These are phyloP conservation scores for Rhea americana DNA, from an alignment of 2,113 vertebrate genomes.

Conservation along the genomic window DNA sequence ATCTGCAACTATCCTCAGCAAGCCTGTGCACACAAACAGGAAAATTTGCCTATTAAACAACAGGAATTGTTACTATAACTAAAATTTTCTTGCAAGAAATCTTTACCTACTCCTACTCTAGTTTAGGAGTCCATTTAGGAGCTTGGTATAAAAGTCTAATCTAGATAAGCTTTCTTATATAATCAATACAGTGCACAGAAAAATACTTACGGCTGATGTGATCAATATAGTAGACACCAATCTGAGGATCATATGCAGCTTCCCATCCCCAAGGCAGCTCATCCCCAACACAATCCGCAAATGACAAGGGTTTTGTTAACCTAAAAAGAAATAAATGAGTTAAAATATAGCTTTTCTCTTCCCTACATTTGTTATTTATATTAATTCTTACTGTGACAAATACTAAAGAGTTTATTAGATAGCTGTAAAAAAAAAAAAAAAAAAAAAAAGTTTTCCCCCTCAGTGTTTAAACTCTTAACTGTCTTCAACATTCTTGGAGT, in stretches of 20 bases:
- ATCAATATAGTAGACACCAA: constrained; percentile 86
- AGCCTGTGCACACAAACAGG: background rate
- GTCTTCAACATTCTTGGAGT: background rate
- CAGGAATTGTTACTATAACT: background rate
- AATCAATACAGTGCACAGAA: background rate
- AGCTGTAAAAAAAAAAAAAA: background rate
- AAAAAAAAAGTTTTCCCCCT: background rate
- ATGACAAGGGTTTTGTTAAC: constrained; percentile 86
- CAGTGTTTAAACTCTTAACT: background rate
- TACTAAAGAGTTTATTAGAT: background rate
- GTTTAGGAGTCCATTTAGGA: background rate
- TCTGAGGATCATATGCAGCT: constrained; percentile 82
- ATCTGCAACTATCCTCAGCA: background rate
- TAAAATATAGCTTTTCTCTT: background rate
- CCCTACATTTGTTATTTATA: background rate
- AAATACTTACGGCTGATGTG: constrained; percentile 85
- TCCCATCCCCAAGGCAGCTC: constrained; percentile 88
- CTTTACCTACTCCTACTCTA: background rate
- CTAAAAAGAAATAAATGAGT: constrained; percentile 64
- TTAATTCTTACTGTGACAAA: background rate
- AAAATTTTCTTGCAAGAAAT: background rate
- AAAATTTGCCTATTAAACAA: background rate
- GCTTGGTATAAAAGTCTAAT: background rate
- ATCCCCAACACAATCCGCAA: constrained; percentile 87
- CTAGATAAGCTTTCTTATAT: background rate